A percentile compares a stretch with the other conserved stretches of the same genome.
These are phyloP conservation scores for Caenorhabditis angaria DNA, from an alignment of 2,888 invertebrate genomes.

Conservation along the genomic window DNA sequence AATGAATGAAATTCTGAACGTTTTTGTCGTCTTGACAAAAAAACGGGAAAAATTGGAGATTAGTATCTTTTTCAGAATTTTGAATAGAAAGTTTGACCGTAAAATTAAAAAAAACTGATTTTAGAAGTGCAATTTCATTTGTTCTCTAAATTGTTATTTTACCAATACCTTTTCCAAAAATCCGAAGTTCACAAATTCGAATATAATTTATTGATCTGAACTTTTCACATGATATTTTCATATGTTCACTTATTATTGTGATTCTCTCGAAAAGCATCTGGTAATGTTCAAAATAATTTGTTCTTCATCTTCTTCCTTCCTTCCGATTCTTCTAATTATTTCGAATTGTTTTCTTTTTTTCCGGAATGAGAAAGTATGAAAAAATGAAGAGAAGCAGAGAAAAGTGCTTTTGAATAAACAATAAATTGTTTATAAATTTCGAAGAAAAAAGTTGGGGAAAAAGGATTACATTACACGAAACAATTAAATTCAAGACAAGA, in stretches of 20 bases:
- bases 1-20: background rate
- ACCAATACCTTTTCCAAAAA: no score
- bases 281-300: background rate
- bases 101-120: no score
- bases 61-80: background rate
- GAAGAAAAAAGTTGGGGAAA: background rate
- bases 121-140: no score
- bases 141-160: no score
- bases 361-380: background rate
- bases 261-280: background rate
- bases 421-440: constrained; percentile 2
- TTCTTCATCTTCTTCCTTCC: background rate
- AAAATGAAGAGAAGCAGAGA: background rate
- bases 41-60: background rate
- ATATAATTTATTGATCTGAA: no score
- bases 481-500: background rate
- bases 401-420: background rate
- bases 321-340: constrained; percentile 4
- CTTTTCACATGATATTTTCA: no score
- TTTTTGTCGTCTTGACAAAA: background rate
- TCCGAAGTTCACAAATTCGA: no score
- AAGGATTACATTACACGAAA: background rate
- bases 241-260: no score
- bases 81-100: no score
- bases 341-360: background rate